Evolutionary conservation across 2,797 vertebrate genomes (phyloP).

Genomic region (Salarias fasciatus): DNA sequence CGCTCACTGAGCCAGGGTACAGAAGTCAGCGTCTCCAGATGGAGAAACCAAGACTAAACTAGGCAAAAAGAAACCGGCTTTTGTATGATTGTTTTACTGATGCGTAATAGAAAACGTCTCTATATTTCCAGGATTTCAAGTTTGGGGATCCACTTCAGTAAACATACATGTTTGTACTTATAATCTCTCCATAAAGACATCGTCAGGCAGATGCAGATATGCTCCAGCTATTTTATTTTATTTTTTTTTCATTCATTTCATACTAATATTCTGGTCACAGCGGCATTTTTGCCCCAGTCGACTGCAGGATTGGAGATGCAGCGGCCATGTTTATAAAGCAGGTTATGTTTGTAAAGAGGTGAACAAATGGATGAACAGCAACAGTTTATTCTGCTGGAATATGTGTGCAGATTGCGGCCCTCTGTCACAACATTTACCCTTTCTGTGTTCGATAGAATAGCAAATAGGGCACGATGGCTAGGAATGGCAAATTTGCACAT

Average conservation of each 20-base stretch:
- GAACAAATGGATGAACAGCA: conserved; percentile 37
- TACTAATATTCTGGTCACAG: conserved; percentile 33
- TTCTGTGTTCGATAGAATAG: conserved; percentile 47
- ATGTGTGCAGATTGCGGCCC: conserved; percentile 47
- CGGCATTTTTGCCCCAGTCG: conserved; percentile 21
- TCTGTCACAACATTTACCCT: conserved; percentile 40
- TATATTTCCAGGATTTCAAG: conserved; percentile 44
- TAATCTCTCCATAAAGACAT: conserved; percentile 18
- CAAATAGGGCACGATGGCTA: conserved; percentile 41
- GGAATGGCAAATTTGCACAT: conserved; percentile 36
- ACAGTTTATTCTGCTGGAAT: conserved; percentile 39
- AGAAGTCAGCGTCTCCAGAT: conserved; percentile 72
- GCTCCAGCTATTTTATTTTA: conserved; percentile 15
- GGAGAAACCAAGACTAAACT: conserved; percentile 62
- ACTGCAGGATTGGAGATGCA: conserved; percentile 33
- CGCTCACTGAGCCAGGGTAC: conserved; percentile 59
- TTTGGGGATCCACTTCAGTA: conserved; percentile 43
- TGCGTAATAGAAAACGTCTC: conserved; percentile 43
- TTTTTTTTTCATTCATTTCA: no score
- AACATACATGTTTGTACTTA: conserved; percentile 50
- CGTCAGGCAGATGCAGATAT: conserved; percentile 29
- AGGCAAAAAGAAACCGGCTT: conserved; percentile 50
- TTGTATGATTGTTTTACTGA: conserved; percentile 59
- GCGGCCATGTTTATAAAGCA: conserved; percentile 35
- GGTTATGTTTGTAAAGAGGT: conserved; percentile 46